phyloP scores from a whole-genome alignment of 2,888 invertebrate species.

The Suillia variegata region DNA sequence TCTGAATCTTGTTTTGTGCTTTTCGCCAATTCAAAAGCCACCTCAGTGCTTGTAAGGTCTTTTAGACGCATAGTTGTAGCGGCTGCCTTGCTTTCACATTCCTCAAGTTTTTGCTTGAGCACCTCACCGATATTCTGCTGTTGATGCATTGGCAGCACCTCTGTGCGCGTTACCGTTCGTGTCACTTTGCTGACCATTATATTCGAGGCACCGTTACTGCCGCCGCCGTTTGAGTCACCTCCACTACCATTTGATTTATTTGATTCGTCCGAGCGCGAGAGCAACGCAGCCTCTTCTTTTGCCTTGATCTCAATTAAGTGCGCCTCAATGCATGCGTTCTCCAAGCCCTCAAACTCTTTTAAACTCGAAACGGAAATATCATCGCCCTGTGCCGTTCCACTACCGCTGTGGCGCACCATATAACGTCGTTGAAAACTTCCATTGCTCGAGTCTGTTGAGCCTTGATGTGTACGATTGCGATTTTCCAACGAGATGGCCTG shows the following conservation, averaged over 20 bases:
- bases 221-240: too few relatives aligned
- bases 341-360: constrained; percentile 91
- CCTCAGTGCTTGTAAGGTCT: too few relatives aligned
- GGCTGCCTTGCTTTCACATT: constrained; percentile 54
- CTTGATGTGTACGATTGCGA: constrained; percentile 68
- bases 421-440: constrained; percentile 80
- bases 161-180: constrained; percentile 49
- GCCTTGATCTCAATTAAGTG: constrained; percentile 82
- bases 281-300: constrained; percentile 82
- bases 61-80: too few relatives aligned
- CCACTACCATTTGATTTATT: constrained; percentile 58
- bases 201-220: constrained; percentile 32
- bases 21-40: constrained; percentile 67
- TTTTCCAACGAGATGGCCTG: constrained; percentile 81
- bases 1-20: constrained; percentile 61
- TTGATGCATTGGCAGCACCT: constrained; percentile 39
- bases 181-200: constrained; percentile 44
- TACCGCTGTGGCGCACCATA: constrained; percentile 71
- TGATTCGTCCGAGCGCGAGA: constrained; percentile 63
- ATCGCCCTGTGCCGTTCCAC: constrained; percentile 65
- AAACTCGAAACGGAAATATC: constrained; percentile 85
- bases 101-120: constrained; percentile 59
- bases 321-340: constrained; percentile 85
- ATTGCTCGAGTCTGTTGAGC: constrained; percentile 86
- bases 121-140: constrained; percentile 51